Evolutionary conservation across 2,888 invertebrate species (phyloP).

Genomic region (Ceramica pisi): DNA sequence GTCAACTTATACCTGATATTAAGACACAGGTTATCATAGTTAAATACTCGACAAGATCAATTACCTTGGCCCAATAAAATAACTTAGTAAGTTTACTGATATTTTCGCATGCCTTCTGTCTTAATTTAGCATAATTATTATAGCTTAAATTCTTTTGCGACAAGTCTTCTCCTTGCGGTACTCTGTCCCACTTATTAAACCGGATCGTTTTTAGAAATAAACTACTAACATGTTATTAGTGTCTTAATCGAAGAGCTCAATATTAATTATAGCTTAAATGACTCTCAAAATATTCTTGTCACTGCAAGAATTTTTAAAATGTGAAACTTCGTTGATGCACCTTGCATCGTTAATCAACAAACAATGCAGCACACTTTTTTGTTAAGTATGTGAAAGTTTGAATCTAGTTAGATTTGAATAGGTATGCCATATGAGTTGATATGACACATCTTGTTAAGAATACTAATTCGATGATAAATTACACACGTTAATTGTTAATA

Average conservation of each 20-base stretch:
- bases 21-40: neutral
- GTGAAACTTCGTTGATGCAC: constrained; percentile 68
- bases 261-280: constrained; percentile 2
- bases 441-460: constrained; percentile 67
- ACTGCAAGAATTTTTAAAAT: constrained; percentile 47
- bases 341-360: constrained; percentile 71
- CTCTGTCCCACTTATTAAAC: constrained; percentile 59
- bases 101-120: constrained; percentile 21
- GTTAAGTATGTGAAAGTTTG: constrained; percentile 83
- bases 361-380: constrained; percentile 82
- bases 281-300: constrained; percentile 1
- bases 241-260: neutral
- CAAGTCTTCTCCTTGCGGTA: constrained; percentile 54
- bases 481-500: neutral
- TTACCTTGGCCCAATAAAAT: constrained; percentile 31
- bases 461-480: constrained; percentile 51
- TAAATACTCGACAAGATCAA: constrained; percentile 12
- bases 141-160: constrained; percentile 42
- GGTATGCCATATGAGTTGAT: constrained; percentile 67
- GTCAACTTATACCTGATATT: no score
- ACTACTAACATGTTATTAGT: neutral
- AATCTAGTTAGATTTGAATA: constrained; percentile 78
- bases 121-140: constrained; percentile 17
- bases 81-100: constrained; percentile 2
- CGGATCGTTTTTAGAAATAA: constrained; percentile 48